Base-by-base conservation (phyloP, 2,113 vertebrate species). In the Thomomys bottae region DNA sequence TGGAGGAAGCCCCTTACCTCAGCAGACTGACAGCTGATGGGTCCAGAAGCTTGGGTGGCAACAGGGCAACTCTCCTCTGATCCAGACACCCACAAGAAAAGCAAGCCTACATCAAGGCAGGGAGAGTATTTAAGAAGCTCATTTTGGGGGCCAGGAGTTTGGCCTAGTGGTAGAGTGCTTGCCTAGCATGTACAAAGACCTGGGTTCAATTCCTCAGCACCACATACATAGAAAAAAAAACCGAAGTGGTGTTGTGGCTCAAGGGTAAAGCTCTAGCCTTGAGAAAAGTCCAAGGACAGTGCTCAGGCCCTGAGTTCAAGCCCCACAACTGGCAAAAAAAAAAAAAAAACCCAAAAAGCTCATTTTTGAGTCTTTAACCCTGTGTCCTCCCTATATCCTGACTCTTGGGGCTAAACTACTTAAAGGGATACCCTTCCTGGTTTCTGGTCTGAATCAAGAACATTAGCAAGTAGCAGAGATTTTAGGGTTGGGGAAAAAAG, bases 361-460 rank as follows among this genome's bases (percentile, higher is more conserved):
- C 17, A 24, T n/a, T 88, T 61, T 64, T 42, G n/a, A 84, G 63
- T 88, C 54, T 87, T 73, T 4, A 79, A 42, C 76, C 32, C n/a
- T 34, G 5, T 17, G 40, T 72, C 64, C 34, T 92, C 54, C 26
- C 20, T 78, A 64, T 36, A 77, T 5, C 23, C 38, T 63, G 64
- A 54, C 15, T 54, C 12, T n/a, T n/a, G n/a, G 12, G 18, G 2
- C 49, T 17, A 49, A 49, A 49, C 45, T 17, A 32, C 14, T 57
- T 78, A 45, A 71, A 61, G 67, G 66, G 71, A 26, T 86, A 71
- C 14, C 5, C 49, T 70, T 67, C 49, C 73, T 17, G 3, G 54
- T 77, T 67, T 90, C 77, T 71, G 67, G 36, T 45, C 63, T 87
- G 80, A 76, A n/a, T 61, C 45, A 63, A 86, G 38, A 90, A 86